Conservation (phyloP, 2,797 vertebrate species). For the Cirrhinus molitorella region DNA sequence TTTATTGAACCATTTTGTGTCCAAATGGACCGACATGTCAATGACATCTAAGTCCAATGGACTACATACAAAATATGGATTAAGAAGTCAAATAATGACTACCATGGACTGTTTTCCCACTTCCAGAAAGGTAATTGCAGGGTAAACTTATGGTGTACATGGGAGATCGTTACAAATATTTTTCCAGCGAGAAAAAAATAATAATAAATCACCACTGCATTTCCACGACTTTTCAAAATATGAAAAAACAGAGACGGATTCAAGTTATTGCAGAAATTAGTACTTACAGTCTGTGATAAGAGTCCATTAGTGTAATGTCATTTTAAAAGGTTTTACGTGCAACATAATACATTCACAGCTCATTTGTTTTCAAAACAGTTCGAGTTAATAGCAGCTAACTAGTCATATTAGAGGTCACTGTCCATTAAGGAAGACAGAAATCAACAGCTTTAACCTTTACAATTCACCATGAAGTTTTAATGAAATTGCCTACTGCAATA, state of each 20-base stretch:
- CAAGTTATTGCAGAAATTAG: background rate
- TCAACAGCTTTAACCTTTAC: background rate
- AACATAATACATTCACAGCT: background rate
- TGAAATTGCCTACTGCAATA: background rate
- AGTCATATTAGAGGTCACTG: background rate
- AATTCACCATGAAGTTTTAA: background rate
- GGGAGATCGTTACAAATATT: background rate
- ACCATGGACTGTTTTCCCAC: background rate
- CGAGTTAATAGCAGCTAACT: background rate
- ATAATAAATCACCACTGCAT: too few species aligned
- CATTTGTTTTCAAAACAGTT: background rate
- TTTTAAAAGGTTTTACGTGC: background rate
- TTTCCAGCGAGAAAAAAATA: too few species aligned
- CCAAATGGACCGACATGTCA: background rate
- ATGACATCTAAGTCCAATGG: background rate
- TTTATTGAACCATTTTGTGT: background rate
- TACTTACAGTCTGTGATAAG: background rate
- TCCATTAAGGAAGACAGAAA: background rate
- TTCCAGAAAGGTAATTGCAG: too few species aligned
- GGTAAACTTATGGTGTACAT: background rate
- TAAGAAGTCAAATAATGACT: background rate
- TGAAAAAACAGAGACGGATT: background rate
- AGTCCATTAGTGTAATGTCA: background rate
- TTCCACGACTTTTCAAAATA: background rate
- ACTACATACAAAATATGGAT: too few species aligned